Conservation (phyloP, 2,797 vertebrate genomes). For the Enteromius anoplus region DNA sequence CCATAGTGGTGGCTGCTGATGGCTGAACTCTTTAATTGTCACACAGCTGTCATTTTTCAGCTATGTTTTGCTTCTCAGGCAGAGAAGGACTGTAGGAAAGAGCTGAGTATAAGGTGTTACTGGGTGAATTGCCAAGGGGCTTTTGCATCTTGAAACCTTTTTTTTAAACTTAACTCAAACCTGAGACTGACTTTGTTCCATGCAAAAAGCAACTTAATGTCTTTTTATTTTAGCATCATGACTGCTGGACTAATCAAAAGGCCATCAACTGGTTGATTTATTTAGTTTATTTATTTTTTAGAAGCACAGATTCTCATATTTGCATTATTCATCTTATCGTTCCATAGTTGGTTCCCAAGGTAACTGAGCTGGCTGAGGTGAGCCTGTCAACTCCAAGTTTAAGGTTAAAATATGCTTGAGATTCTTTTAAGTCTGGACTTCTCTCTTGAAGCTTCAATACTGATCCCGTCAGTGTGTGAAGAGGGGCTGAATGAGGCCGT, state of each 20-base stretch:
- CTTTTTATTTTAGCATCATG: conserved; percentile 22
- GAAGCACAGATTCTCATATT: conserved; percentile 35
- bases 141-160: conserved; percentile 46
- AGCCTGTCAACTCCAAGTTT: conserved; percentile 50
- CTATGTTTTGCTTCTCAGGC: conserved; percentile 53
- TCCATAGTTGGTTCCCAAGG: conserved; percentile 48
- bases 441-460: conserved; percentile 29
- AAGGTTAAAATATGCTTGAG: conserved; percentile 44
- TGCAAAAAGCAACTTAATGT: background rate
- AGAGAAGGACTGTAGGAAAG: conserved; percentile 42
- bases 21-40: conserved; percentile 64
- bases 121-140: conserved; percentile 54
- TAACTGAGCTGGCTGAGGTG: conserved; percentile 44
- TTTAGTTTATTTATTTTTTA: conserved; percentile 11
- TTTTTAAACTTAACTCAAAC: conserved; percentile 35
- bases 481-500: conserved; percentile 33
- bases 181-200: background rate
- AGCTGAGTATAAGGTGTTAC: conserved; percentile 55
- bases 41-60: conserved; percentile 64
- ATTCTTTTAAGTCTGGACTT: conserved; percentile 30
- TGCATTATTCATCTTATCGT: conserved; percentile 51
- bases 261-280: background rate
- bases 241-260: conserved; percentile 32
- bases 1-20: conserved; percentile 51
- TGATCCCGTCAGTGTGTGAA: conserved; percentile 23